Conservation (phyloP, 2,797 vertebrate species). For the Tokudaia tokunoshimensis region DNA sequence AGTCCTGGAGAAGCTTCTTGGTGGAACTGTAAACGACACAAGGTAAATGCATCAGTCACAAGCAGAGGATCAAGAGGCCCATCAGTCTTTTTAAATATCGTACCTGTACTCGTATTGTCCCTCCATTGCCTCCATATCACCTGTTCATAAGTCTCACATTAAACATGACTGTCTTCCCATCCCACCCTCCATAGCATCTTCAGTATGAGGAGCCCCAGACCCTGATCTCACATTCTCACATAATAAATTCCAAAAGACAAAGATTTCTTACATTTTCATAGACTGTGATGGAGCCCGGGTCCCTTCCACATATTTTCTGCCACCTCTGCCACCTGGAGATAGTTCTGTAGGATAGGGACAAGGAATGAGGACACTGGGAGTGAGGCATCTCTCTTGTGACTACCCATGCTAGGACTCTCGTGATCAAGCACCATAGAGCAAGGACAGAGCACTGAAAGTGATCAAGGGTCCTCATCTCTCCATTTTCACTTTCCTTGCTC, state of each 20-base stretch:
- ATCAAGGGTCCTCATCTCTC: no score
- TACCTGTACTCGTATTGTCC: rapidly evolving
- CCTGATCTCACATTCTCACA: background rate
- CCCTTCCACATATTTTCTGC: background rate
- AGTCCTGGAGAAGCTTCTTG: background rate
- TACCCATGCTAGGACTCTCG: background rate
- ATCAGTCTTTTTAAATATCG: no score
- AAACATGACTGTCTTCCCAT: background rate
- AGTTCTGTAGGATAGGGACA: background rate
- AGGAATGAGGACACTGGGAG: background rate
- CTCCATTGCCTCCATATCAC: background rate
- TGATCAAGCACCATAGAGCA: background rate
- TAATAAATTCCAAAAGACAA: background rate
- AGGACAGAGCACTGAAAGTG: no score
- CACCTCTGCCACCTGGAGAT: conserved; percentile 14
- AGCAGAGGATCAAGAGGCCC: no score
- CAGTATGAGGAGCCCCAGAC: rapidly evolving
- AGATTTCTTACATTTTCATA: background rate
- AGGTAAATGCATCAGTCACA: background rate
- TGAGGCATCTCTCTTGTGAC: background rate
- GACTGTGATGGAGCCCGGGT: background rate
- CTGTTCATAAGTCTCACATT: no score
- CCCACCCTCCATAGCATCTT: no score
- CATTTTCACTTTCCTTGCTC: background rate
- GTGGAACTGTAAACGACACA: background rate